Evolutionary conservation across 2,888 invertebrate species (phyloP), one percentile per base, ranked within the genome.

Genomic region (Cheilosia pagana): DNA sequence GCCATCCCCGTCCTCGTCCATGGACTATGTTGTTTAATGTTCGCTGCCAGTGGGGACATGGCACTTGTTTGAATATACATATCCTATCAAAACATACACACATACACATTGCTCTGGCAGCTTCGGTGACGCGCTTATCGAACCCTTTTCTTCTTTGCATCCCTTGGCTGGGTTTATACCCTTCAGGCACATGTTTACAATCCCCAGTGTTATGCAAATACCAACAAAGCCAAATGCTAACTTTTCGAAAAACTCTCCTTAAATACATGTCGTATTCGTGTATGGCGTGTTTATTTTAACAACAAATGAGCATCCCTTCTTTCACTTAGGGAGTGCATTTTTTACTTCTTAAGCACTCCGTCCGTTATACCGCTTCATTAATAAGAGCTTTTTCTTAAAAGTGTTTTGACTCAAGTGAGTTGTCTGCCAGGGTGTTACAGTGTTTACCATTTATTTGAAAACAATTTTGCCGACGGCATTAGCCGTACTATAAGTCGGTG

Each of bases 151-250:
- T 12, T 23, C 25, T 14, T 68, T 67, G 39, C 35, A 41, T 21
- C 2, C 53, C 60, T 14, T 63, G 48, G 6, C 31, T 19, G n/a
- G 23, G n/a, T 1, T 25, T 43, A 23, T 48, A 65, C 63, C 77
- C 48, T 62, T 50, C 50, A 57, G 67, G 53, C 74, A 74, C 74
- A 70, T 83, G 83, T 83, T 83, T 71, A 76, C 79, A 68, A 23
- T 71, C 53, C 60, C 45, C 76, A 62, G 79, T 65, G 50, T 71
- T 85, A 72, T 71, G 75, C 62, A 85, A 85, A 85, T 72, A 85
- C 50, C 50, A 81, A 85, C 68, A 75, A 81, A 76, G 74, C 81
- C 76, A 81, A 85, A 81, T 85, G 79, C 43, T 57, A 81, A 81
- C 75, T 81, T 83, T 67, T 70, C 48, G 41, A 60, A 31, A 59